Conservation (phyloP, 2,113 vertebrate species). For the Sprattus sprattus region DNA sequence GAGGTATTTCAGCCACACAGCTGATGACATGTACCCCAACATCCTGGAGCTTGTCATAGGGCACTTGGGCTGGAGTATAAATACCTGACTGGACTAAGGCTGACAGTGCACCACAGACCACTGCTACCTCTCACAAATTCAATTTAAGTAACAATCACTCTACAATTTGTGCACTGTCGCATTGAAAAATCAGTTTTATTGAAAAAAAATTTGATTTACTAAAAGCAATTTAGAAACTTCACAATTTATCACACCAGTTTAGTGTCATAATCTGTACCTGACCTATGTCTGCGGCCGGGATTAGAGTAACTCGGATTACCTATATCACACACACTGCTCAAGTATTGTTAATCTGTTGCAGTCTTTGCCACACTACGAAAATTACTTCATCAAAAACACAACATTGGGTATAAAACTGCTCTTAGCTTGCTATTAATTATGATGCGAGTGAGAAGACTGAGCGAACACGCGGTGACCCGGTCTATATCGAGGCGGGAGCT, state of each 20-base stretch:
- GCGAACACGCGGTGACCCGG: neutral
- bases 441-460: neutral
- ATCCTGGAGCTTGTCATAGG: slow-evolving; percentile 22
- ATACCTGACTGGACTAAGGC: neutral
- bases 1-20: neutral
- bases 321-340: neutral
- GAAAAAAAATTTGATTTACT: neutral
- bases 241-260: neutral
- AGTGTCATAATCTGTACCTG: slow-evolving; percentile 11
- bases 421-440: neutral
- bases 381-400: neutral
- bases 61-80: slow-evolving; percentile 12
- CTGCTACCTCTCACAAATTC: neutral
- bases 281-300: neutral
- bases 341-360: neutral
- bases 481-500: neutral
- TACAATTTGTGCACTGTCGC: neutral
- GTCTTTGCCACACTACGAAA: neutral
- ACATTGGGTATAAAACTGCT: neutral
- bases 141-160: neutral
- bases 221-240: neutral
- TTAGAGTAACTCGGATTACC: slow-evolving; percentile 11
- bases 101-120: neutral
- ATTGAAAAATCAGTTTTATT: neutral
- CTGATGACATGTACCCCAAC: neutral